Evolutionary conservation across 2,113 vertebrate species (phyloP).

Genomic region (Rhea americana): DNA sequence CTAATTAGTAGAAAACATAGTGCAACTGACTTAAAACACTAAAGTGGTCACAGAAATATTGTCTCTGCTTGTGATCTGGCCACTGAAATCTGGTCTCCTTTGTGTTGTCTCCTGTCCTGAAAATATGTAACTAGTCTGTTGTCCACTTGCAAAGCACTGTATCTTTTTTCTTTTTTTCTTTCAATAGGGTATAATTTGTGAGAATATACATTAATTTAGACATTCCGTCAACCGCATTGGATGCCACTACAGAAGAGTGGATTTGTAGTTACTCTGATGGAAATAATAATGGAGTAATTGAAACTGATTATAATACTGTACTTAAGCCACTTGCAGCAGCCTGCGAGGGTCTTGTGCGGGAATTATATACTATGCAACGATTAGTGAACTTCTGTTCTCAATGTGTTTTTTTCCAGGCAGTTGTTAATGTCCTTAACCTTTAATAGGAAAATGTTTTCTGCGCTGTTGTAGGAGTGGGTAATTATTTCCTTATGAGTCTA

Average conservation of each 20-base stretch:
- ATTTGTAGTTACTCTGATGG: not conserved
- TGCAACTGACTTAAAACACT: conserved; percentile 62
- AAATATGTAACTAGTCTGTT: not conserved
- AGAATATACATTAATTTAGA: conserved; percentile 7
- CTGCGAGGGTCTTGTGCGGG: not conserved
- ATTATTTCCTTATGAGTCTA: conserved; percentile 52
- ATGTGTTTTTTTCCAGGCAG: not conserved
- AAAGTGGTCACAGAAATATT: conserved; percentile 51
- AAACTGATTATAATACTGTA: conserved; percentile 18
- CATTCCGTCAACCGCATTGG: not conserved
- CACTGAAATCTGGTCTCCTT: conserved; percentile 13
- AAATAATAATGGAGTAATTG: conserved; percentile 46
- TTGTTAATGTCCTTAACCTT: conserved; percentile 33
- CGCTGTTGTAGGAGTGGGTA: conserved; percentile 1
- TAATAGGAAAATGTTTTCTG: not conserved
- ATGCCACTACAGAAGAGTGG: not conserved
- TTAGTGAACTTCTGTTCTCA: conserved; percentile 39
- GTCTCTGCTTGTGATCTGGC: conserved; percentile 13
- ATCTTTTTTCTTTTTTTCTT: not conserved
- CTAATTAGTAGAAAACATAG: conserved; percentile 72
- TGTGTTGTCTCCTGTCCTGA: not conserved
- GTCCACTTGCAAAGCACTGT: not conserved
- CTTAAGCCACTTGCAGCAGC: conserved; percentile 40
- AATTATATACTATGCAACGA: not conserved
- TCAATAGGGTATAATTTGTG: not conserved